Percentiles rank a stretch among this genome's conserved stretches.
Conservation (phyloP, 2,888 invertebrate genomes). For the Polyommatus icarus region DNA sequence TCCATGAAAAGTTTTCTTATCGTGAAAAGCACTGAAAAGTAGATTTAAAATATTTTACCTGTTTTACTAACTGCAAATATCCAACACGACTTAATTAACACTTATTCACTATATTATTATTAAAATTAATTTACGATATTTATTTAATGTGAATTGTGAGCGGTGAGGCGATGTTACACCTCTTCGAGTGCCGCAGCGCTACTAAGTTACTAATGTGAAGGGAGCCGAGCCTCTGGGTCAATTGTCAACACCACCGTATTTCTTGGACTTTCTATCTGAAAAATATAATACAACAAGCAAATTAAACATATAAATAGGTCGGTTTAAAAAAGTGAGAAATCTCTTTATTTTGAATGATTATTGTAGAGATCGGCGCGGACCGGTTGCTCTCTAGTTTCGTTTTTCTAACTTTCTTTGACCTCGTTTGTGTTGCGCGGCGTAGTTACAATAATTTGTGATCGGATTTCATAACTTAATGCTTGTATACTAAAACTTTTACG, state of each 20-base stretch:
- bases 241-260: constrained; percentile 36
- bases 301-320: constrained; percentile 40
- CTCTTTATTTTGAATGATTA: constrained; percentile 15
- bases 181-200: not conserved
- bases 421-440: constrained; percentile 47
- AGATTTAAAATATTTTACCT: not conserved
- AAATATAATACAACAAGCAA: constrained; percentile 32
- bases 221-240: not conserved
- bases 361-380: constrained; percentile 32
- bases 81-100: not conserved
- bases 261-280: constrained; percentile 46
- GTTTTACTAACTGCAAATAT: not conserved
- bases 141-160: not conserved
- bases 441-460: constrained; percentile 38
- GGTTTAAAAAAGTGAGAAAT: constrained; percentile 40
- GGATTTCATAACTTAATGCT: constrained; percentile 45
- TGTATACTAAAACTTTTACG: not conserved
- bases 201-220: constrained; percentile 5
- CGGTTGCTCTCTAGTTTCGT: constrained; percentile 59
- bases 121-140: constrained; percentile 1
- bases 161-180: not conserved
- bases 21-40: no score
- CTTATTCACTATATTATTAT: not conserved
- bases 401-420: constrained; percentile 78
- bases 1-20: no score